Conservation (phyloP, 2,888 invertebrate species). For the Ormyrus labotus region DNA sequence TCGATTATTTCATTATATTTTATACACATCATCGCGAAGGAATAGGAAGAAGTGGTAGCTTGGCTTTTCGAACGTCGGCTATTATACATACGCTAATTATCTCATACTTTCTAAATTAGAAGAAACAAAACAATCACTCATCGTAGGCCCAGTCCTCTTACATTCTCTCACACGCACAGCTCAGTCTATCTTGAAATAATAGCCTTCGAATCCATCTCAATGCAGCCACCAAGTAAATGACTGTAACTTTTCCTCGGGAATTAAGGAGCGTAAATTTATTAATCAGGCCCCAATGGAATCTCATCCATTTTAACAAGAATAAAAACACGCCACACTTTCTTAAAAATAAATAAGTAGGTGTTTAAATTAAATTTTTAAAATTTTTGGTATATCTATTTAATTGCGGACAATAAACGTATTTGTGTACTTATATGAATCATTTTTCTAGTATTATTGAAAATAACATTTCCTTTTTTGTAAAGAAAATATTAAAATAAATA, state of each 20-base stretch:
- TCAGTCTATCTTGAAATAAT: constrained; percentile 43
- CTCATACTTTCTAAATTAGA: constrained; percentile 15
- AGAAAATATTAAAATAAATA: background rate
- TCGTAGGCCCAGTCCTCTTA: constrained; percentile 37
- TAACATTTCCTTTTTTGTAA: background rate
- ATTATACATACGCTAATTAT: constrained; percentile 33
- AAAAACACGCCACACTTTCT: constrained; percentile 1
- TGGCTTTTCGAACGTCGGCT: constrained; percentile 37
- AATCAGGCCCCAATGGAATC: background rate
- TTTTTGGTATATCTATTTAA: background rate
- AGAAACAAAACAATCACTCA: constrained; percentile 40
- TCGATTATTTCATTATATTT: constrained; percentile 61
- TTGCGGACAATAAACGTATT: background rate
- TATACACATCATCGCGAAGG: constrained; percentile 60
- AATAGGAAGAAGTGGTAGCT: constrained; percentile 40
- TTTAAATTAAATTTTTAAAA: constrained; percentile 16
- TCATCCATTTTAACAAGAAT: background rate
- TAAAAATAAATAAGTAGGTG: constrained; percentile 7
- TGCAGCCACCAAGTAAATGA: background rate
- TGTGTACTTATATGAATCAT: background rate
- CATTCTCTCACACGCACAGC: constrained; percentile 5
- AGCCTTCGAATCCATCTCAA: constrained; percentile 32
- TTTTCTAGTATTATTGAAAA: background rate
- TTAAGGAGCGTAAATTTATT: background rate
- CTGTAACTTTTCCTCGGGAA: constrained; percentile 17